Evolutionary conservation across 1,140 invertebrate species (phyloP), one percentile per base, ranked within the genome.

Genomic region (Telenomus remus): DNA sequence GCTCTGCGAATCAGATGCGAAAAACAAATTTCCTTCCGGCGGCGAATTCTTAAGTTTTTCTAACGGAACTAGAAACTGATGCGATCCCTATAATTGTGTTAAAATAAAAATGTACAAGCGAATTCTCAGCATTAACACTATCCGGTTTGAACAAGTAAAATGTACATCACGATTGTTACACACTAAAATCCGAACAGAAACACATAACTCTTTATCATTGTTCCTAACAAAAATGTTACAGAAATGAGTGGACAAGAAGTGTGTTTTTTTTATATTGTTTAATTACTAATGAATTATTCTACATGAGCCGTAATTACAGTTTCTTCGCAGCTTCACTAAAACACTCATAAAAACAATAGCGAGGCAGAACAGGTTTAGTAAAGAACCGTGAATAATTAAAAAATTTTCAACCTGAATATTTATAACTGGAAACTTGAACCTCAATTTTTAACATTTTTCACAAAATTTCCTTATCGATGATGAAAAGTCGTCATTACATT

Each of bases 51-150:
- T 39, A 39, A 1, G 9, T 39, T 39, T 39, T 39, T 11, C 37
- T n/a, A 69, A 71, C 73, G 39, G 49, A 60, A 61, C 51, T 14
- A 39, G 48, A 48, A 57, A 12, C 42, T 39, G 63, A 61, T 76
- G 46, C 48, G n/a, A 57, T 60, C 51, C 37, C 46, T 37, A 44
- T 59, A 46, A 68, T 68, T 66, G 68, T 47, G 34, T 42, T 49
- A 2, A 44, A 48, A 57, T 61, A 65, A 72, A 72, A 77, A 57
- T 59, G 53, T 27, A 27, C 68, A 77, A 79, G 79, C 76, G 81
- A 65, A 76, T 83, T 83, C 81, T 72, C 80, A 82, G 71, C 71
- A 81, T 80, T 82, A 78, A 64, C 51, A 63, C 66, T 81, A 80
- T 75, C 55, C 60, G 63, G 59, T 64, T 50, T 55, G 57, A 34